Conservation (phyloP, 2,797 vertebrate genomes). For the Epinephelus coioides region DNA sequence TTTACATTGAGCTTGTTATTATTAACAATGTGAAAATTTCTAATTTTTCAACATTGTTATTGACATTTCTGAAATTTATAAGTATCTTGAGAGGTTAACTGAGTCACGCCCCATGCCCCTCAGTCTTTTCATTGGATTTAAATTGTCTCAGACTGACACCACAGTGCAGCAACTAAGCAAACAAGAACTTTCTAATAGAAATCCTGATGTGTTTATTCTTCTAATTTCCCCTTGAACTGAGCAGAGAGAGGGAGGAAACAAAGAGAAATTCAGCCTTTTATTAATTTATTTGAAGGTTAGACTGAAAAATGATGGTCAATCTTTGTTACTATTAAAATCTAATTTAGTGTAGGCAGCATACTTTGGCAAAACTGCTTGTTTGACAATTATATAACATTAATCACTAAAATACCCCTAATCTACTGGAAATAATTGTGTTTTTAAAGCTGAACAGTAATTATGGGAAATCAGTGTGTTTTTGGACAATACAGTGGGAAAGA, state of each 20-base stretch:
- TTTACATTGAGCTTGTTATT: neutral
- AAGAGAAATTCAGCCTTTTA: neutral
- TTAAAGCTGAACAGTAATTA: slow-evolving; percentile 19
- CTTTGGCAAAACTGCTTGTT: slow-evolving; percentile 5
- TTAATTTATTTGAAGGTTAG: slow-evolving; percentile 9
- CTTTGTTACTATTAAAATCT: slow-evolving; percentile 38
- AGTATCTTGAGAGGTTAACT: neutral
- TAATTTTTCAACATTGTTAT: neutral
- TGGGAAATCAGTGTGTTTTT: slow-evolving; percentile 19
- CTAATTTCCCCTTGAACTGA: slow-evolving; percentile 24
- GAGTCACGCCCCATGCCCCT: neutral
- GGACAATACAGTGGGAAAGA: neutral
- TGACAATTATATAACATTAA: slow-evolving; percentile 29
- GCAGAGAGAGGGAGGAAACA: neutral
- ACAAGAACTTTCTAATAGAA: neutral
- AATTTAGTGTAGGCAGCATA: slow-evolving; percentile 22
- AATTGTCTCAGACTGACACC: neutral
- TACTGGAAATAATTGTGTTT: slow-evolving; percentile 27
- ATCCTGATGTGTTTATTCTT: slow-evolving; percentile 43
- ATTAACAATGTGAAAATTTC: neutral
- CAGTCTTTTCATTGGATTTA: neutral
- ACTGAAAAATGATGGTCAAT: slow-evolving; percentile 32
- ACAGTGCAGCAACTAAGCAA: slow-evolving; percentile 25
- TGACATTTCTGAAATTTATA: neutral
- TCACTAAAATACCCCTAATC: slow-evolving; percentile 12